These are phyloP conservation scores for Drosophila nigritarsus DNA, from an alignment of 2,888 invertebrate species.

Conservation along the genomic window DNA sequence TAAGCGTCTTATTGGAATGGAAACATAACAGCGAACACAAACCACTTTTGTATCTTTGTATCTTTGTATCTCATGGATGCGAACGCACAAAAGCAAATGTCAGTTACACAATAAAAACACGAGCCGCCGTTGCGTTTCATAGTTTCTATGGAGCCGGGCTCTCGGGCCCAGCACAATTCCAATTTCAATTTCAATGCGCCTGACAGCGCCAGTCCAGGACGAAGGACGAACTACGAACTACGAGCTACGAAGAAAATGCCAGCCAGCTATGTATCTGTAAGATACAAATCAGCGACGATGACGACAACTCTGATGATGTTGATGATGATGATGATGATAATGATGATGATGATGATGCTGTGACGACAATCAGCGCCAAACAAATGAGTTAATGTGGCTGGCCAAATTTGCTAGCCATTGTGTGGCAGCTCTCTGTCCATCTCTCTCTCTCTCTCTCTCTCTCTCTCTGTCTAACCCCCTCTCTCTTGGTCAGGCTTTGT, in stretches of 20 bases:
- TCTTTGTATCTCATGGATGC: conserved; percentile 56
- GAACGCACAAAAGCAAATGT: conserved; percentile 66
- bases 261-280: conserved; percentile 33
- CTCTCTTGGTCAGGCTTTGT: conserved; percentile 59
- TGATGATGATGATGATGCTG: neutral
- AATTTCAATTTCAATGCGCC: conserved; percentile 78
- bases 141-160: conserved; percentile 39
- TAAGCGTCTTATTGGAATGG: conserved; percentile 49
- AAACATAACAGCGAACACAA: conserved; percentile 59
- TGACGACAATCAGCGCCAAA: conserved; percentile 73
- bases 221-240: conserved; percentile 29
- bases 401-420: conserved; percentile 71
- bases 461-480: conserved; percentile 7
- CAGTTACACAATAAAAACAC: conserved; percentile 68
- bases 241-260: conserved; percentile 18
- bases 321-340: conserved; percentile 29
- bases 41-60: conserved; percentile 68
- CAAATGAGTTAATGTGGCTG: conserved; percentile 76
- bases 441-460: conserved; percentile 1
- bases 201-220: conserved; percentile 72
- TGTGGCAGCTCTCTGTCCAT: conserved; percentile 18
- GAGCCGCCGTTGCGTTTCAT: conserved; percentile 43
- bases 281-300: conserved; percentile 64
- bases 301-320: conserved; percentile 21
- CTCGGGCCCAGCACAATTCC: conserved; percentile 31